Percentiles rank a stretch among this genome's conserved stretches.
These are phyloP conservation scores for Astyanax mexicanus DNA, from an alignment of 2,797 vertebrate species.

Conservation along the genomic window DNA sequence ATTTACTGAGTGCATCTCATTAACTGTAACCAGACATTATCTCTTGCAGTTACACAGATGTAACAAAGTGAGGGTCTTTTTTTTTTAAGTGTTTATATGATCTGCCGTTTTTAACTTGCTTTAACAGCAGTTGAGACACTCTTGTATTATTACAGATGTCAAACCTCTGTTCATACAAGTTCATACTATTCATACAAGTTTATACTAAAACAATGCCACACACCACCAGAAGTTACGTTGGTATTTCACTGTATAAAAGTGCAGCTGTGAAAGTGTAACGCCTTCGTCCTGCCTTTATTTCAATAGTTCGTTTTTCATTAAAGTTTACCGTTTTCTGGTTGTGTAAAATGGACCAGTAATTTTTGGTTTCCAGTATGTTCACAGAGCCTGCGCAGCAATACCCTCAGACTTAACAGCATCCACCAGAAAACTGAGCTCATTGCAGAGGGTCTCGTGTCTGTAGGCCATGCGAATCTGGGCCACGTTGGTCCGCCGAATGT, in stretches of 20 bases:
- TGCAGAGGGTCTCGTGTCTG: constrained; percentile 91
- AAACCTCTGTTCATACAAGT: no score
- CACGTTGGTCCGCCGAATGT: constrained; percentile 93
- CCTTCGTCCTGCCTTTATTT: background rate
- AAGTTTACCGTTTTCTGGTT: background rate
- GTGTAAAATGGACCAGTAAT: background rate
- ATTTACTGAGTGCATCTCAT: no score
- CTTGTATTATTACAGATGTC: no score
- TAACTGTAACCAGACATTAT: no score
- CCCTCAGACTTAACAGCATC: constrained; percentile 88
- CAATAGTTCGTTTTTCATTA: background rate
- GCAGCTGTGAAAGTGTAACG: background rate
- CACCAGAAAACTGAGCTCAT: constrained; percentile 93
- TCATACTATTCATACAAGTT: no score
- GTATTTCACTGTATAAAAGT: background rate
- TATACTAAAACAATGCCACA: no score
- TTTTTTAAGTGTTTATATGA: no score
- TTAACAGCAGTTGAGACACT: no score
- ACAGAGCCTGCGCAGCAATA: constrained; percentile 57
- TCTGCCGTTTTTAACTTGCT: no score
- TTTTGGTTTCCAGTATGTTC: background rate
- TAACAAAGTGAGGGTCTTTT: no score
- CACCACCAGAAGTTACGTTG: no score
- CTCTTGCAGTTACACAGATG: no score
- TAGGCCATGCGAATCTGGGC: constrained; percentile 96